Percentiles rank a stretch among this genome's conserved stretches.
These are phyloP conservation scores for Physella acuta DNA, from an alignment of 1,140 invertebrate species.

Conservation along the genomic window DNA sequence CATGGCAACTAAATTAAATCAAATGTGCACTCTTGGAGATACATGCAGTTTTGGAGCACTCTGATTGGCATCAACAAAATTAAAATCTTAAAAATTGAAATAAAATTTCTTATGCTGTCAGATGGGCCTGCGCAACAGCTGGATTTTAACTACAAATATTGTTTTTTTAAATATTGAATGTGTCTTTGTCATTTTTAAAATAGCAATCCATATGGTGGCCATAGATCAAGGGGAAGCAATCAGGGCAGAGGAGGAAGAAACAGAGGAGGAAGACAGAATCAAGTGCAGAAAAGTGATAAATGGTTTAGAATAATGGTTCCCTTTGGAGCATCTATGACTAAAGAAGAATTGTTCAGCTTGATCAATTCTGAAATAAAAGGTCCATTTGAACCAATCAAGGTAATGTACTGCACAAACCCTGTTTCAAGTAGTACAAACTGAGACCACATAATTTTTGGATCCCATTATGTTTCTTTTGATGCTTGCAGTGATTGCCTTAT, in stretches of 20 bases:
- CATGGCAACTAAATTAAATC: neutral
- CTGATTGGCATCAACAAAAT: neutral
- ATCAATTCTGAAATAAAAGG: conserved; percentile 14
- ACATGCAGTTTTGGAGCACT: neutral
- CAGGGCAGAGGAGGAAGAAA: neutral
- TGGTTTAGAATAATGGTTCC: conserved; percentile 23
- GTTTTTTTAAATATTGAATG: neutral
- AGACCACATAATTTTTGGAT: neutral
- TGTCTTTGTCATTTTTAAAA: neutral
- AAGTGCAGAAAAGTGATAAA: neutral
- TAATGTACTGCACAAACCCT: neutral
- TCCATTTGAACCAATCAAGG: conserved; percentile 20
- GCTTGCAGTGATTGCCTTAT: neutral
- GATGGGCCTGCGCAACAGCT: neutral
- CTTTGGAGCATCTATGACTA: conserved; percentile 9
- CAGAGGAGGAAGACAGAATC: neutral
- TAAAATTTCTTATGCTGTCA: neutral
- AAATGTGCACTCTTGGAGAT: neutral
- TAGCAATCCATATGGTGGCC: neutral
- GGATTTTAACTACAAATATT: neutral
- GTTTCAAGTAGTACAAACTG: neutral
- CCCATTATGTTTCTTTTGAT: neutral
- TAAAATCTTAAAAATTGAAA: neutral
- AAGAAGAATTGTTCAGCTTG: conserved; percentile 6
- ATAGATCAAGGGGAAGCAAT: neutral